Base-by-base conservation (phyloP, 2,113 vertebrate species). In the Gila orcuttii region DNA sequence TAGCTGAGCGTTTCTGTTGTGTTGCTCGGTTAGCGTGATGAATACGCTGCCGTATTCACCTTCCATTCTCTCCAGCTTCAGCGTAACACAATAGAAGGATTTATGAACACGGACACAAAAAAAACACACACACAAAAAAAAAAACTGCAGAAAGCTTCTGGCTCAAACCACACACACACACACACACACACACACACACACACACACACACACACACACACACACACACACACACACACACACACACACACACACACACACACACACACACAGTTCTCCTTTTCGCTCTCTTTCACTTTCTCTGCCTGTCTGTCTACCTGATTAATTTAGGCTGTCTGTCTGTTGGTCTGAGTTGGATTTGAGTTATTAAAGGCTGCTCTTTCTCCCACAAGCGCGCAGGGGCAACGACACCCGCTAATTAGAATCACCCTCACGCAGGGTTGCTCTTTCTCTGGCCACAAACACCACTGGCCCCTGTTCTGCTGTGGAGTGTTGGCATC, bases 381-480 rank as follows among this genome's bases (percentile, higher is more conserved):
- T 45, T 47, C 45, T 59, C 73, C 47, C 76, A 71, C 9, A 12
- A 4, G 12, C n/a, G 31, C 7, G 3, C 80, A 23, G 33, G 71
- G 86, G 85, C 82, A 59, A 89, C 90, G 92, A 86, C 86, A 90
- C 88, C 90, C 83, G 88, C 92, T 93, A 92, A 94, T 93, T 93
- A 93, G 90, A 93, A 93, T 91, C 83, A 85, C 86, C 89, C 86
- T 52, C 84, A 85, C 71, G 69, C 75, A 71, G 88, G 7, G 13
- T 82, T 87, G 79, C 71, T 84, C 79, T 87, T 86, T 23, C 80
- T 69, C 45, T 68, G 42, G 39, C 39, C 59, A 45, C n/a, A 31
- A 50, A 66, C 79, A 68, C 5, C 8, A 10, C 45, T 69, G 42
- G 17, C 39, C 59, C 39, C 80, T 21, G 45, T 45, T 68, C n/a